phyloP scores from a whole-genome alignment of 1,140 invertebrate genomes.

The Panulirus ornatus region DNA sequence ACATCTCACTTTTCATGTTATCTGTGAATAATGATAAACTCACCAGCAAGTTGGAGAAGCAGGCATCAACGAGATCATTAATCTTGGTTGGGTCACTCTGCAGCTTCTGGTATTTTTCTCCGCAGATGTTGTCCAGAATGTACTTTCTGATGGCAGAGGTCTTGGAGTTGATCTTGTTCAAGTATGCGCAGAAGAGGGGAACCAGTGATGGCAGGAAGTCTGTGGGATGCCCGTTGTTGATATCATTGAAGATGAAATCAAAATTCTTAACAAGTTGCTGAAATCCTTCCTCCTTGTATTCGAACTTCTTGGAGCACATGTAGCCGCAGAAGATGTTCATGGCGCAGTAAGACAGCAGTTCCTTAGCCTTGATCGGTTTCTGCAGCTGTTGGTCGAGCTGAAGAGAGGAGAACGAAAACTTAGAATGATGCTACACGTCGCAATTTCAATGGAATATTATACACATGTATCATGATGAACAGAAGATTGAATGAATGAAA shows the following conservation, averaged over 20 bases:
- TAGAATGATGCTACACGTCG: too few species aligned
- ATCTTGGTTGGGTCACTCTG: conserved; percentile 75
- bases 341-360: conserved; percentile 70
- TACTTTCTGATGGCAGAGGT: conserved; percentile 86
- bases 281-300: conserved; percentile 84
- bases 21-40: too few species aligned
- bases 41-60: conserved; percentile 79
- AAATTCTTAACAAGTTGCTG: conserved; percentile 85
- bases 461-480: too few species aligned
- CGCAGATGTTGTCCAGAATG: conserved; percentile 85
- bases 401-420: conserved; percentile 14
- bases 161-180: conserved; percentile 84
- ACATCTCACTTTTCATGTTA: too few species aligned
- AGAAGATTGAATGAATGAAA: too few species aligned
- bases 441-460: too few species aligned
- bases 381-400: conserved; percentile 61
- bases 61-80: conserved; percentile 86
- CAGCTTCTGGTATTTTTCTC: conserved; percentile 76
- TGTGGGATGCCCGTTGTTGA: conserved; percentile 91
- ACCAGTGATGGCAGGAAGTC: conserved; percentile 92
- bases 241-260: conserved; percentile 92
- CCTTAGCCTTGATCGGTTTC: conserved; percentile 57
- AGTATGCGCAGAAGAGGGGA: conserved; percentile 85
- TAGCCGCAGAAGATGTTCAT: conserved; percentile 90
- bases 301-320: conserved; percentile 88